phyloP scores from a whole-genome alignment of 2,888 invertebrate genomes.

The Eretmocerus hayati region DNA sequence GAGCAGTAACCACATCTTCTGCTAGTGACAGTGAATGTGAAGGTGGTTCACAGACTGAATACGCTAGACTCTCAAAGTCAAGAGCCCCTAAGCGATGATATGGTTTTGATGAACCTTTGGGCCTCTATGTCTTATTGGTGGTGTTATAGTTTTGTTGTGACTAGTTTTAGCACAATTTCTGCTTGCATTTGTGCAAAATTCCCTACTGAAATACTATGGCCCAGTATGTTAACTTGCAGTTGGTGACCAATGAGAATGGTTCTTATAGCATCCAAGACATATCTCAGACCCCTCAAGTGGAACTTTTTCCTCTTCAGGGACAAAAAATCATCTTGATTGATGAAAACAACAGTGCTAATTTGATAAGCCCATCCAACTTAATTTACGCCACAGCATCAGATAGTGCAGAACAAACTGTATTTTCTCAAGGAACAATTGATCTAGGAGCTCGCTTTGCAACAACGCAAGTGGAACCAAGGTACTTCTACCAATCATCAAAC shows the following conservation, averaged over 20 bases:
- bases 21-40: no score
- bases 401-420: conserved; percentile 34
- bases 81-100: no score
- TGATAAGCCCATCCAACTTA: conserved; percentile 30
- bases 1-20: no score
- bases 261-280: no score
- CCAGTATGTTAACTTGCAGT: conserved; percentile 42
- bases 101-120: no score
- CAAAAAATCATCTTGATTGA: conserved; percentile 39
- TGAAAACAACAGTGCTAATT: conserved; percentile 39
- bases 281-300: conserved; percentile 39
- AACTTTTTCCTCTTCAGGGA: conserved; percentile 39
- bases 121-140: no score
- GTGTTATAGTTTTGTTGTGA: no score
- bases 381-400: conserved; percentile 35
- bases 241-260: conserved; percentile 40
- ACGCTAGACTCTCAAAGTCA: no score
- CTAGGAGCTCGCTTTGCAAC: conserved; percentile 35
- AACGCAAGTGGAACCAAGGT: conserved; percentile 41
- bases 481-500: conserved; percentile 23
- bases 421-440: conserved; percentile 36
- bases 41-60: no score
- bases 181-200: no score
- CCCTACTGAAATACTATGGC: conserved; percentile 43
- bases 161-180: no score